Base-by-base conservation (phyloP, 1,140 invertebrate genomes). In the Bombus terrestris region DNA sequence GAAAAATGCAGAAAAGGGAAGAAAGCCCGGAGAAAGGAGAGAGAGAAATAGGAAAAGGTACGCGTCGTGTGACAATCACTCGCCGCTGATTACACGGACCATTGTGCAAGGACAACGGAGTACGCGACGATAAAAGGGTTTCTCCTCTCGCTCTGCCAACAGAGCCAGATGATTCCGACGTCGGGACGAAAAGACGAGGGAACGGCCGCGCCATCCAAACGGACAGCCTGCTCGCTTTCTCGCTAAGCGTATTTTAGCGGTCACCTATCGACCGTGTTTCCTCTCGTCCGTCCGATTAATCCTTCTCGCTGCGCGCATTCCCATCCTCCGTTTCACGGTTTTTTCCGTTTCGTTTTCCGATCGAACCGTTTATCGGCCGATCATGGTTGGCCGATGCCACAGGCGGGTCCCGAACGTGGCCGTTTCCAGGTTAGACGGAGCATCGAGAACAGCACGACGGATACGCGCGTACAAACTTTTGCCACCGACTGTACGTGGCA, bases 21-120 rank as follows among this genome's bases (percentile, higher is more conserved):
- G 87, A 87, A 87, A 87, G 43, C 32, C n/a, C 1, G 37, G 15
- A 41, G 47, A 68, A 39, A 57, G 9, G 18, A 73, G 53, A 53
- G 77, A 73, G 84, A 39, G 69, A 59, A 77, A 80, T 39, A 72
- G 73, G 53, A 69, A 86, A 69, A 69, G 68, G 57, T 73, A 71
- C 68, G 57, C 88, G 66, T 83, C 79, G 87, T 81, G 89, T 90
- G 88, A 92, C 91, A 90, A 90, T 92, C 89, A 92, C 91, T 92
- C 91, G 89, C 89, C 89, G 89, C 89, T 92, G 91, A 92, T 92
- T 92, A 92, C 91, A 92, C 87, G 91, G 91, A 81, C 91, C 91
- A 92, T 92, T 92, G 89, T 92, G 89, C 91, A 92, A 92, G 86
- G 84, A 92, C 91, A 92, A 92, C 91, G 81, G 74, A 59, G 75